Evolutionary conservation across 2,797 vertebrate genomes (phyloP).

Genomic region (Streptopelia turtur): DNA sequence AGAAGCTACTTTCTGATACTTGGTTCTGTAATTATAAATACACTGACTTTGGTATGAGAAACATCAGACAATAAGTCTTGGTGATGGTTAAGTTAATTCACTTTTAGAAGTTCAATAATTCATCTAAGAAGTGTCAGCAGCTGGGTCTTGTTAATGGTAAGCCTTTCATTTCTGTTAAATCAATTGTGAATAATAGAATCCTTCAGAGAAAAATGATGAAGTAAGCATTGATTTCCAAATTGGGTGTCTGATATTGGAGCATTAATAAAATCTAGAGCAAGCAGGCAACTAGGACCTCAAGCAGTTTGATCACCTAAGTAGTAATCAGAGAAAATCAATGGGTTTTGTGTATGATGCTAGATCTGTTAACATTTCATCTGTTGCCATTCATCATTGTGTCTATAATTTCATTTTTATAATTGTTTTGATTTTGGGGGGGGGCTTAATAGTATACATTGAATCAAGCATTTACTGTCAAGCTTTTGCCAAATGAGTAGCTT

Average conservation of each 20-base stretch:
- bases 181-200: conserved; percentile 86
- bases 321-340: conserved; percentile 79
- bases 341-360: conserved; percentile 70
- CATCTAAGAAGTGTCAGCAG: conserved; percentile 81
- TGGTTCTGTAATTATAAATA: conserved; percentile 77
- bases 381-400: conserved; percentile 67
- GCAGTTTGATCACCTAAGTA: conserved; percentile 75
- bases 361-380: conserved; percentile 73
- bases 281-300: conserved; percentile 76
- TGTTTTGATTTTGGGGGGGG: conserved; percentile 28
- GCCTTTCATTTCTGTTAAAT: conserved; percentile 83
- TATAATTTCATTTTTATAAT: conserved; percentile 69
- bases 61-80: conserved; percentile 78
- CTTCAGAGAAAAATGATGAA: conserved; percentile 85
- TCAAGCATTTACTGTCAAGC: conserved; percentile 31
- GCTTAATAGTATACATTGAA: conserved; percentile 47
- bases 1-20: conserved; percentile 41
- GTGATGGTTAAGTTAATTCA: conserved; percentile 84
- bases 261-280: conserved; percentile 81
- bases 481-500: conserved; percentile 2
- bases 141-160: conserved; percentile 83
- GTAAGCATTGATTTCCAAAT: conserved; percentile 86
- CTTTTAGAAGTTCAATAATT: conserved; percentile 85
- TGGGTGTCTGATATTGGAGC: conserved; percentile 78
- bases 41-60: conserved; percentile 68